Evolutionary conservation across 1,140 invertebrate genomes (phyloP).

Genomic region (Diuraphis noxia): DNA sequence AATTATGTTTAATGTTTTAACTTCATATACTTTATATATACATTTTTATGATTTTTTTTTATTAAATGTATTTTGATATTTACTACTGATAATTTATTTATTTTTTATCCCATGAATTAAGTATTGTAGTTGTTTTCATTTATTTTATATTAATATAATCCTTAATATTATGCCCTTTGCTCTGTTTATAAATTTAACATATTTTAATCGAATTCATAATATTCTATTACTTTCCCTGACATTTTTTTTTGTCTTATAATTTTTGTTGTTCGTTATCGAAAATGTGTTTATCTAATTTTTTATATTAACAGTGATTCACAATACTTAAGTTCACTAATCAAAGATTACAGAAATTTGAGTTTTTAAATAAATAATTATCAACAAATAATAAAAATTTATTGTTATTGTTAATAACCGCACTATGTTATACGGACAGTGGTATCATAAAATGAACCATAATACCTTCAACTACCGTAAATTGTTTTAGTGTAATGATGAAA

Average conservation of each 20-base stretch:
- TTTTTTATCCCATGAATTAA: background rate
- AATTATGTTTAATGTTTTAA: background rate
- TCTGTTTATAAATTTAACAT: background rate
- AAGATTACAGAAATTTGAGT: background rate
- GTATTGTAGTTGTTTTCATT: no score
- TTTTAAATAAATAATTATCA: background rate
- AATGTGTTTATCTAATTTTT: background rate
- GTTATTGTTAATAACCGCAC: background rate
- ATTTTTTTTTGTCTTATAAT: background rate
- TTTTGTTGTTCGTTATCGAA: background rate
- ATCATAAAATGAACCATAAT: background rate
- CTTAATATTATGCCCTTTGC: background rate
- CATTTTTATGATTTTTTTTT: conserved; percentile 21
- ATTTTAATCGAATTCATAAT: background rate
- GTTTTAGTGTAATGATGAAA: background rate
- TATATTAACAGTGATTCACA: background rate
- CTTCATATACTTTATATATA: background rate
- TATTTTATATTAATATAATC: no score
- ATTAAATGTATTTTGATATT: conserved; percentile 10
- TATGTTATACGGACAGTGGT: background rate
- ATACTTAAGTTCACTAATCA: background rate
- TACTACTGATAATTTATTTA: background rate
- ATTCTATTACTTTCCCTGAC: background rate
- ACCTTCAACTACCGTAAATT: background rate
- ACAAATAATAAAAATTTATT: no score